Base-by-base conservation (phyloP, 2,797 vertebrate species). In the Ctenochaetus hawaiiensis region DNA sequence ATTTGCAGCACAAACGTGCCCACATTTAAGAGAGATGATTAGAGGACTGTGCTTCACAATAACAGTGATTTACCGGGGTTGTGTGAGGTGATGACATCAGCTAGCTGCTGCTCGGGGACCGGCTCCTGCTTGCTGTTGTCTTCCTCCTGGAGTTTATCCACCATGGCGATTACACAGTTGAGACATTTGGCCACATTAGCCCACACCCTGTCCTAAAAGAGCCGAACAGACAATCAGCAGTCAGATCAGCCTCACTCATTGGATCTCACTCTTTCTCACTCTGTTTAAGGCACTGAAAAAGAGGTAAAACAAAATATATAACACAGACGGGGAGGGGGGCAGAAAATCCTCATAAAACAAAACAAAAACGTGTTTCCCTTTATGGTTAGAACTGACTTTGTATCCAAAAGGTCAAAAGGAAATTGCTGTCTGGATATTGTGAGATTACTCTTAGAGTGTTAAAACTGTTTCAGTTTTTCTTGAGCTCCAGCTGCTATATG, bases 121-220 rank as follows among this genome's bases (percentile, higher is more conserved):
- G 86, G 77, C 63, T 93, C 93, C 77, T 91, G 87, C 75, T 91
- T 93, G 71, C 39, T 71, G 57, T 84, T 90, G 52, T 96, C 96
- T 53, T 95, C 96, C 72, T 97, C 97, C 66, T 97, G 96, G 78
- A 99, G 91, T 87, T 96, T 97, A 81, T 99, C 98, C 91, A 97
- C 97, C 96, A 96, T 96, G 58, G 97, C 98, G 71, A 99, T 98
- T 77, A 99, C 93, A 65, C 96, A 97, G 94, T 98, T 98, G 88
- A 99, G 96, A 89, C 97, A 97, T 92, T 98, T 98, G 37, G 97
- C 98, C 81, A 99, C 96, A 2, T 92, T 97, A 87, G 97, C 97
- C 98, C 98, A 99, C 81, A 98, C 96, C 85, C 97, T 97, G 88
- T 99, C 98, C 98, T 99, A 90, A 83, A 98, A 95, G 78, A 88